A percentile compares a stretch with the other conserved stretches of the same genome.
Conservation (phyloP, 2,113 vertebrate genomes). For the Notarius lentiginosus region DNA sequence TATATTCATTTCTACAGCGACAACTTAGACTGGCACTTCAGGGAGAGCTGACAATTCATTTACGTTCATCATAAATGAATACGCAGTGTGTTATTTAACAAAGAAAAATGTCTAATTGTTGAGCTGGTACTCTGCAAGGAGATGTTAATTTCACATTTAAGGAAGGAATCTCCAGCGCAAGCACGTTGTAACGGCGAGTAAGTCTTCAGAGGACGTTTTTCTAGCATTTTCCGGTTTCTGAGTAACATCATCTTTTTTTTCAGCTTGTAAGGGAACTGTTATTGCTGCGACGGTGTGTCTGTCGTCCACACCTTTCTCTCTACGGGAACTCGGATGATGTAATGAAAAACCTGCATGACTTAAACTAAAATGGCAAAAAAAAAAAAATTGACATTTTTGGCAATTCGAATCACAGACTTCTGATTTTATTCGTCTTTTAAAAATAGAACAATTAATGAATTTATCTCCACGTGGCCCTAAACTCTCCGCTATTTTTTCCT, state of each 20-base stretch:
- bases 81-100: neutral
- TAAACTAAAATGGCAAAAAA: neutral
- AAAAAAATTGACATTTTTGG: neutral
- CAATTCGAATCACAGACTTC: too few species aligned
- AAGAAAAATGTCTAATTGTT: neutral
- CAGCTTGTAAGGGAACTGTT: neutral
- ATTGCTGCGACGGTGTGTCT: neutral
- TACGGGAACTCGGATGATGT: too few species aligned
- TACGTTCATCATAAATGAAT: neutral
- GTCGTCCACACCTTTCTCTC: neutral
- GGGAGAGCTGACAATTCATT: neutral
- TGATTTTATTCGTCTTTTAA: too few species aligned
- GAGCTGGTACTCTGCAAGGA: neutral
- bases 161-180: neutral
- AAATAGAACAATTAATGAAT: too few species aligned
- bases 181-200: neutral
- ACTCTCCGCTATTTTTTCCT: too few species aligned
- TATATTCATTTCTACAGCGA: neutral
- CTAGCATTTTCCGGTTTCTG: neutral
- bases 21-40: neutral
- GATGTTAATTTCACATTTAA: neutral
- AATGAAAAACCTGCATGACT: neutral
- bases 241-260: neutral
- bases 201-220: neutral
- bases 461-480: too few species aligned